These are phyloP conservation scores for Ophioninae sp. DNA, from an alignment of 2,888 invertebrate genomes.

Conservation along the genomic window DNA sequence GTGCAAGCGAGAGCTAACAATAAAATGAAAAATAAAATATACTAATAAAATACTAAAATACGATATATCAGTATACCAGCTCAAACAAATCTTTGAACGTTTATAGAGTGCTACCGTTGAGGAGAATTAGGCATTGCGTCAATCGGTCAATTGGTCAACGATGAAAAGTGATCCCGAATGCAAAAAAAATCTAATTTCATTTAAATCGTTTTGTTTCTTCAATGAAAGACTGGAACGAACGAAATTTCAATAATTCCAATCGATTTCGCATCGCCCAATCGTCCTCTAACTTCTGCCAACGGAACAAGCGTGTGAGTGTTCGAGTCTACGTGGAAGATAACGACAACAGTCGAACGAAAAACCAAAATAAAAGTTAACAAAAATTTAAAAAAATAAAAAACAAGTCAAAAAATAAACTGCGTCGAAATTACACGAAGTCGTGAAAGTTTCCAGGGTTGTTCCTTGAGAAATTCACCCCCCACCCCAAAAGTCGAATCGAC, in stretches of 20 bases:
- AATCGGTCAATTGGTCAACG: too few species aligned
- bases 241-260: too few species aligned
- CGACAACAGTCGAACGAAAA: conserved; percentile 7
- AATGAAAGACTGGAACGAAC: not conserved
- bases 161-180: too few species aligned
- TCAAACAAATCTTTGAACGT: too few species aligned
- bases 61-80: not conserved
- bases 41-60: not conserved
- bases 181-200: too few species aligned
- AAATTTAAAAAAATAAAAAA: not conserved
- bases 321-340: conserved; percentile 24
- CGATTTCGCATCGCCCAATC: conserved; percentile 13
- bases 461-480: not conserved
- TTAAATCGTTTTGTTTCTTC: too few species aligned
- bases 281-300: conserved; percentile 19
- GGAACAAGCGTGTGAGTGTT: conserved; percentile 42
- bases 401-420: not conserved
- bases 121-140: too few species aligned
- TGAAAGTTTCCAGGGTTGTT: not conserved
- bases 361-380: not conserved
- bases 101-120: too few species aligned
- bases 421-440: not conserved
- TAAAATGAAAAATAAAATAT: conserved; percentile 21
- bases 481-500: not conserved
- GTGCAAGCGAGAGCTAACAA: conserved; percentile 39